A percentile compares a stretch with the other conserved stretches of the same genome.
These are phyloP conservation scores for Drosophila pruinosa DNA, from an alignment of 1,140 invertebrate species.

Conservation along the genomic window DNA sequence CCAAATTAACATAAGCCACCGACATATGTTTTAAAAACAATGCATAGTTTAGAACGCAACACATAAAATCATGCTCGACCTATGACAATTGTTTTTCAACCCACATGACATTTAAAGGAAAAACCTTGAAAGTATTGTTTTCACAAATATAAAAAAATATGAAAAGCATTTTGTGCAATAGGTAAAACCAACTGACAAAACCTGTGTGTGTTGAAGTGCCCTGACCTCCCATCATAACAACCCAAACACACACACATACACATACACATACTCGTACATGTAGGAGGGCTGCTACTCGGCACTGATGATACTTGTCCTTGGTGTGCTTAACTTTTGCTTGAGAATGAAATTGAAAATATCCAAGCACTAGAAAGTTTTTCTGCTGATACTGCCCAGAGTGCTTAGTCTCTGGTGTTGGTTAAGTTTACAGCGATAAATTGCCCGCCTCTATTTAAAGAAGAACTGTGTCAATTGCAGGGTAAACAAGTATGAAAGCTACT, in stretches of 20 bases:
- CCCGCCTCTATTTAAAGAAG: background rate
- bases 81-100: slow-evolving; percentile 31
- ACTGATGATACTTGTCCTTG: slow-evolving; percentile 47
- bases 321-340: slow-evolving; percentile 68
- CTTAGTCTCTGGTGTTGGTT: slow-evolving; percentile 47
- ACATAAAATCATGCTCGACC: slow-evolving; percentile 51
- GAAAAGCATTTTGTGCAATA: slow-evolving; percentile 28
- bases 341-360: slow-evolving; percentile 74
- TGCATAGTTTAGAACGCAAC: slow-evolving; percentile 50
- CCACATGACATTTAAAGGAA: slow-evolving; percentile 7
- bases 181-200: slow-evolving; percentile 18
- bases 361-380: slow-evolving; percentile 63
- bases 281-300: slow-evolving; percentile 30
- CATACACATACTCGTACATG: slow-evolving; percentile 22
- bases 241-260: slow-evolving; percentile 27
- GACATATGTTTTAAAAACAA: slow-evolving; percentile 19
- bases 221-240: slow-evolving; percentile 51
- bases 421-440: slow-evolving; percentile 23
- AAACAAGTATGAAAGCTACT: no score
- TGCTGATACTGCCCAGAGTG: slow-evolving; percentile 48
- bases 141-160: slow-evolving; percentile 32
- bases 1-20: no score
- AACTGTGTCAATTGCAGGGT: slow-evolving; percentile 67
- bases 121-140: slow-evolving; percentile 68
- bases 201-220: slow-evolving; percentile 33